A percentile compares a stretch with the other conserved stretches of the same genome.
These are phyloP conservation scores for Sarcophaga carnaria DNA, from an alignment of 2,888 invertebrate genomes.

Conservation along the genomic window DNA sequence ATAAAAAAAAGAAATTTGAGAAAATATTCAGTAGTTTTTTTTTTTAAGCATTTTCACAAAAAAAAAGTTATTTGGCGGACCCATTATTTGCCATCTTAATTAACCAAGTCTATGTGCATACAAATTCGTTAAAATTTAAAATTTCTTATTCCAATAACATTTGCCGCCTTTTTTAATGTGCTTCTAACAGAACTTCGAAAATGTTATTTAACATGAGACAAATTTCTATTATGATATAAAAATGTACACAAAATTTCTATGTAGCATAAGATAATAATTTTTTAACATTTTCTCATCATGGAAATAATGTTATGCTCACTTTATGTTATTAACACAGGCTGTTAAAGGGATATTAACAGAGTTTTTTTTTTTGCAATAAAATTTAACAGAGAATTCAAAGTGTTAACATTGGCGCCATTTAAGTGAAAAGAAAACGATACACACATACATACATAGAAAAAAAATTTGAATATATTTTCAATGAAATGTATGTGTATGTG, in stretches of 20 bases:
- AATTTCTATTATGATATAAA: background rate
- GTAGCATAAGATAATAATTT: background rate
- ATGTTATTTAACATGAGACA: background rate
- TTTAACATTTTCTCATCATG: background rate
- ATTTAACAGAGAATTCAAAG: background rate
- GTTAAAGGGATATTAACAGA: background rate
- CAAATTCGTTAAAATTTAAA: background rate
- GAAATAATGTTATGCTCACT: background rate
- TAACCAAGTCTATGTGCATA: background rate
- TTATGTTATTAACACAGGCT: background rate
- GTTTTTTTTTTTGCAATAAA: background rate
- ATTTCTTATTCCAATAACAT: background rate
- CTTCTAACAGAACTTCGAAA: background rate
- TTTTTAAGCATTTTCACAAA: too few species aligned
- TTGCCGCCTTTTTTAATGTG: background rate
- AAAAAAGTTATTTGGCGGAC: too few species aligned
- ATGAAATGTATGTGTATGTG: background rate
- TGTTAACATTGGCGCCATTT: constrained; percentile 49
- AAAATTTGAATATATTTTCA: constrained; percentile 3
- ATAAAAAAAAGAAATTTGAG: too few species aligned
- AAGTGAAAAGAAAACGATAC: background rate
- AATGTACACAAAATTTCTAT: background rate
- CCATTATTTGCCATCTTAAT: too few species aligned
- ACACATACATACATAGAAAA: too few species aligned
- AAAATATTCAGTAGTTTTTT: too few species aligned